Evolutionary conservation across 1,140 invertebrate genomes (phyloP).

Genomic region (Drosophila oshimai): DNA sequence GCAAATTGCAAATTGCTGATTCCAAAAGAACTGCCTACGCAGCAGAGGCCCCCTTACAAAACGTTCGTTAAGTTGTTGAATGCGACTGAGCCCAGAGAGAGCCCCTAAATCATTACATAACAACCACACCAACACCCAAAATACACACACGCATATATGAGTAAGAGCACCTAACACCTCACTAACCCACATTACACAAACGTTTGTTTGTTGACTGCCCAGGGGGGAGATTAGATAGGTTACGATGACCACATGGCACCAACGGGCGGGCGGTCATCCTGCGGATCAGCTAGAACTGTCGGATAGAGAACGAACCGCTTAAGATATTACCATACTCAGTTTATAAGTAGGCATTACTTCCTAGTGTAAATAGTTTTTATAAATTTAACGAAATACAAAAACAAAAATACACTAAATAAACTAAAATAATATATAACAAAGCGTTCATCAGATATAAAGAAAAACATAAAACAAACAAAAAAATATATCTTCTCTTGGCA

Average conservation of each 20-base stretch:
- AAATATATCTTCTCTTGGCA: background rate
- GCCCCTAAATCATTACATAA: slow-evolving; percentile 45
- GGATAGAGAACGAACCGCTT: slow-evolving; percentile 47
- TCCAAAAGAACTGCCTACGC: slow-evolving; percentile 6
- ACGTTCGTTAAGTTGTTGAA: slow-evolving; percentile 54
- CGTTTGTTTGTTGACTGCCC: slow-evolving; percentile 26
- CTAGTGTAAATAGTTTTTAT: slow-evolving; percentile 69
- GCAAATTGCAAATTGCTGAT: background rate
- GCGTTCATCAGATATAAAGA: background rate
- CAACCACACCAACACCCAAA: slow-evolving; percentile 7
- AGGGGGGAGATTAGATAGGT: slow-evolving; percentile 1
- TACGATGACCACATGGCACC: background rate
- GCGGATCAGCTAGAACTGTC: slow-evolving; percentile 9
- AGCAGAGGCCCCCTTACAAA: slow-evolving; percentile 12
- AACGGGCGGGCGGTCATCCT: slow-evolving; percentile 1
- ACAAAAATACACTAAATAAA: slow-evolving; percentile 18
- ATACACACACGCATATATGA: slow-evolving; percentile 34
- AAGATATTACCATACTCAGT: slow-evolving; percentile 78
- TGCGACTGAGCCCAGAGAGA: slow-evolving; percentile 64
- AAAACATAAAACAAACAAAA: background rate
- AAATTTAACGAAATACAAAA: slow-evolving; percentile 39
- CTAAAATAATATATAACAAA: slow-evolving; percentile 3
- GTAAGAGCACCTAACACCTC: slow-evolving; percentile 16
- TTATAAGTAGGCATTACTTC: slow-evolving; percentile 50
- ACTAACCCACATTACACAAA: slow-evolving; percentile 15